Percentiles rank a stretch among this genome's conserved stretches.
phyloP scores from a whole-genome alignment of 2,113 vertebrate species.

The Carettochelys insculpta region DNA sequence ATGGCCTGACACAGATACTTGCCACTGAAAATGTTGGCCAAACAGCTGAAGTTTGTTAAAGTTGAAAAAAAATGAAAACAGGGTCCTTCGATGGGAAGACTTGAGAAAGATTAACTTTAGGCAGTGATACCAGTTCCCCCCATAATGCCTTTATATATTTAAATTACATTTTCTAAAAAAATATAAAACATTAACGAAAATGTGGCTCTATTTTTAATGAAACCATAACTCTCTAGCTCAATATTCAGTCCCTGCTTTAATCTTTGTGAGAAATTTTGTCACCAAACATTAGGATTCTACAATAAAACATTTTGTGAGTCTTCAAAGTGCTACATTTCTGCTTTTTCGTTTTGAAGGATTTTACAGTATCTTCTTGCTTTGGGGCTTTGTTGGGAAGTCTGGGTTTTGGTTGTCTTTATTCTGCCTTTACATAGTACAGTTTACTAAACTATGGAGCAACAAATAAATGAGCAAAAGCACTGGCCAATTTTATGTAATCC shows the following conservation, averaged over 20 bases:
- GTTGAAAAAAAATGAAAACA: not conserved
- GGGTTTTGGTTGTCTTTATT: slow-evolving; percentile 34
- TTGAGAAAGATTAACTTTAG: slow-evolving; percentile 1
- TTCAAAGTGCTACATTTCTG: no score
- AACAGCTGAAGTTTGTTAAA: slow-evolving; percentile 22
- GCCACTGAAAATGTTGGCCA: not conserved
- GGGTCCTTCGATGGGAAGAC: slow-evolving; percentile 3
- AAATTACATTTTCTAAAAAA: not conserved
- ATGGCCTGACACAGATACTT: not conserved
- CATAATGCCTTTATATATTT: not conserved
- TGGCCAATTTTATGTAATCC: slow-evolving; percentile 21
- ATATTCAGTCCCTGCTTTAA: not conserved
- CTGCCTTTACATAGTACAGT: slow-evolving; percentile 54
- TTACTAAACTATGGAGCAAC: slow-evolving; percentile 48
- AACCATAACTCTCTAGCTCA: not conserved
- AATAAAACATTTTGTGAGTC: no score
- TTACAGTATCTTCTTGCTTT: slow-evolving; percentile 29
- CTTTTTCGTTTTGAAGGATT: no score
- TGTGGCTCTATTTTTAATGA: not conserved
- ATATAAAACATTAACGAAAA: slow-evolving; percentile 1
- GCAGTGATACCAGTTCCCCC: not conserved
- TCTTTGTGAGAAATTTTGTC: slow-evolving; percentile 32
- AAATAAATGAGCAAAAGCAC: slow-evolving; percentile 62
- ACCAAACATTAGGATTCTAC: slow-evolving; percentile 25
- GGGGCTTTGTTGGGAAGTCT: slow-evolving; percentile 38